Percentiles rank a stretch among this genome's conserved stretches.
Conservation (phyloP, 2,113 vertebrate genomes). For the Callipepla squamata region DNA sequence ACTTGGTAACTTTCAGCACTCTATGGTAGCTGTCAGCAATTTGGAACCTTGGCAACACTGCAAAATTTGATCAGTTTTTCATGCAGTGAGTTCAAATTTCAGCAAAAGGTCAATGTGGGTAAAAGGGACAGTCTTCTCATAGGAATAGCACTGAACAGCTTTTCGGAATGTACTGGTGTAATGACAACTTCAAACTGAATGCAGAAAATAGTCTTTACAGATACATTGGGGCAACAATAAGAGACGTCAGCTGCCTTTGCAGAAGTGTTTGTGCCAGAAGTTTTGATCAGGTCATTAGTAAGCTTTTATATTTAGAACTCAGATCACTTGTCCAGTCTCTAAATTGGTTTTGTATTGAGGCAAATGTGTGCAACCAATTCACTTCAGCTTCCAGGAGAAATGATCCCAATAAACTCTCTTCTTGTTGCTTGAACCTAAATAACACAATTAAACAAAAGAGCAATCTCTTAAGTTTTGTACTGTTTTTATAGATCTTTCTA, state of each 20-base stretch:
- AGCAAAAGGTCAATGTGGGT: slow-evolving; percentile 6
- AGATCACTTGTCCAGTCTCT: slow-evolving; percentile 34
- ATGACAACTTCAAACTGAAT: neutral
- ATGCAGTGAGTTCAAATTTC: slow-evolving; percentile 51
- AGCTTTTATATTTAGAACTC: slow-evolving; percentile 56
- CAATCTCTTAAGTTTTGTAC: slow-evolving; percentile 6
- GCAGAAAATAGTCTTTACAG: slow-evolving; percentile 7
- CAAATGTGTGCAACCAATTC: neutral
- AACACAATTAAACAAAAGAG: neutral
- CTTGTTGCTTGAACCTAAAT: neutral
- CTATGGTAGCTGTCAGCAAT: neutral
- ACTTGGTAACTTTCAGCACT: slow-evolving; percentile 19
- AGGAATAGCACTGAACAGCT: neutral
- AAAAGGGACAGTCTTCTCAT: slow-evolving; percentile 34
- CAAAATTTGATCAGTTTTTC: slow-evolving; percentile 56
- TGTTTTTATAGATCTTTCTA: slow-evolving; percentile 80
- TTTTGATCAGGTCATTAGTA: slow-evolving; percentile 46
- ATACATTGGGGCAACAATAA: neutral
- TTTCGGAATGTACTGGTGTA: neutral
- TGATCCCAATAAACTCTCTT: neutral
- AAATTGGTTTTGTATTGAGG: slow-evolving; percentile 45
- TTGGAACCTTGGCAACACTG: slow-evolving; percentile 41
- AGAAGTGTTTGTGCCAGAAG: neutral
- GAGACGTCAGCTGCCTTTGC: neutral
- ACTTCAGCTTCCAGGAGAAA: slow-evolving; percentile 6